Evolutionary conservation across 1,140 invertebrate genomes (phyloP).

Genomic region (Latrodectus geometricus): DNA sequence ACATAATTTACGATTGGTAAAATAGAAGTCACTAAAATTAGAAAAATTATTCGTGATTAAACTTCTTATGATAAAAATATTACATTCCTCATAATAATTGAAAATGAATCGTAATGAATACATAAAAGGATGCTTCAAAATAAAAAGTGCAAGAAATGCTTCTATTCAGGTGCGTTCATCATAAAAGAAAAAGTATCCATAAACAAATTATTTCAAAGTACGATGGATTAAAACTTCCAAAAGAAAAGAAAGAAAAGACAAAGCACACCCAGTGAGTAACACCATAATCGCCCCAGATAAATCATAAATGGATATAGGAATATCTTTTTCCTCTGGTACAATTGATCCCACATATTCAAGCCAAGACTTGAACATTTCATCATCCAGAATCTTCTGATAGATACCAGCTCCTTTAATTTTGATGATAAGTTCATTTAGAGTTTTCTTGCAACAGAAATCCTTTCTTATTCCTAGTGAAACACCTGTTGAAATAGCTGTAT

Average conservation of each 20-base stretch:
- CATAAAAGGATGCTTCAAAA: no score
- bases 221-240: no score
- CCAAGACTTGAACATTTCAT: not conserved
- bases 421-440: not conserved
- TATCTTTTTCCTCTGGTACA: not conserved
- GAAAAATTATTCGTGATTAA: no score
- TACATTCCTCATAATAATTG: no score
- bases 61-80: no score
- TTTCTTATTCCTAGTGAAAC: not conserved
- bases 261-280: not conserved
- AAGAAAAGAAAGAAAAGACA: not conserved
- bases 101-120: no score
- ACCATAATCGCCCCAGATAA: not conserved
- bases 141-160: no score
- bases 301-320: not conserved
- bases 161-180: no score
- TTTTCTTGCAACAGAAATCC: slow-evolving; percentile 9
- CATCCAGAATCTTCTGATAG: not conserved
- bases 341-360: not conserved
- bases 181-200: no score
- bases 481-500: not conserved
- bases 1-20: no score
- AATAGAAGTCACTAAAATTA: no score
- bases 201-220: no score
- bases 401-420: not conserved